Evolutionary conservation across 2,888 invertebrate genomes (phyloP).

Genomic region (Acronicta alni): DNA sequence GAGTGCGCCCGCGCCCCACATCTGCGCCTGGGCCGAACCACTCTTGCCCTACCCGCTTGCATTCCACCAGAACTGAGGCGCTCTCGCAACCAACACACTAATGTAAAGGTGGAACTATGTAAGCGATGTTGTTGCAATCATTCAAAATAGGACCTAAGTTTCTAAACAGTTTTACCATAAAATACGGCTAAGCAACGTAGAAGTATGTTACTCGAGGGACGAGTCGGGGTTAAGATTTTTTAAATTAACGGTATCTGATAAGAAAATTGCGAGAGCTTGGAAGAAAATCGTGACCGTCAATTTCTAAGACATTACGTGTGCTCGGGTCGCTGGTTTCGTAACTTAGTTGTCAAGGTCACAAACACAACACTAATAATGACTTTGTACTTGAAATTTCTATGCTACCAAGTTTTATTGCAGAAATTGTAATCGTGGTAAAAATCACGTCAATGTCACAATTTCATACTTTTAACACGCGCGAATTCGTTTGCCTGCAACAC

Average conservation of each 20-base stretch:
- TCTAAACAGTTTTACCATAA: constrained; percentile 30
- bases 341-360: constrained; percentile 81
- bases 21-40: constrained; percentile 77
- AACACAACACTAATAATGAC: constrained; percentile 75
- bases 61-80: constrained; percentile 75
- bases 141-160: constrained; percentile 41
- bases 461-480: constrained; percentile 10
- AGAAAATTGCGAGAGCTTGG: constrained; percentile 50
- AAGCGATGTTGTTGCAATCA: constrained; percentile 54
- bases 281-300: constrained; percentile 80
- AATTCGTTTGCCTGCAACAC: constrained; percentile 28
- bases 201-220: constrained; percentile 17
- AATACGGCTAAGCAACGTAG: constrained; percentile 12
- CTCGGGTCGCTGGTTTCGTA: constrained; percentile 77
- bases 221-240: constrained; percentile 12
- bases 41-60: constrained; percentile 79
- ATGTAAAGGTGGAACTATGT: constrained; percentile 51
- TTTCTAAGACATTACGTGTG: constrained; percentile 78
- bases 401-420: constrained; percentile 62
- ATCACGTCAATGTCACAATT: constrained; percentile 41
- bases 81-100: constrained; percentile 55
- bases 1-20: constrained; percentile 82
- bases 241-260: constrained; percentile 48
- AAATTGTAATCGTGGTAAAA: constrained; percentile 46
- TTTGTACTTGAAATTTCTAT: constrained; percentile 78